Evolutionary conservation across 2,888 invertebrate genomes (phyloP), one percentile per base, ranked within the genome.

Genomic region (Pyrochroa serraticornis): DNA sequence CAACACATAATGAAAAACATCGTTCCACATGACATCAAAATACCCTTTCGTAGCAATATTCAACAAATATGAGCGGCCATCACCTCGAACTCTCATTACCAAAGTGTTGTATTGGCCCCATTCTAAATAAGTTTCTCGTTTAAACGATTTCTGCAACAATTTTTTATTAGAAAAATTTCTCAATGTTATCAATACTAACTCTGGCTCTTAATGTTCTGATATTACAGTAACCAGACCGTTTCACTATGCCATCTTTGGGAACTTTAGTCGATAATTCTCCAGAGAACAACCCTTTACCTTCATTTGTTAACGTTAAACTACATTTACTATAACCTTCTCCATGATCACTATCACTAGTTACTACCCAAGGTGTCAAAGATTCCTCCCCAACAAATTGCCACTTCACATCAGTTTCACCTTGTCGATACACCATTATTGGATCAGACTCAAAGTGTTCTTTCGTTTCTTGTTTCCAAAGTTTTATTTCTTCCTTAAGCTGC

Each of bases 31-130:
- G 30, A 95, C 79, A 77, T 98, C 97, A 71, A 85, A 91, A 67
- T 85, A 85, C 1, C 91, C 92, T 69, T 88, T 87, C 0, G 86
- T 84, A 43, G 87, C 84, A 47, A 98, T 79, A 77, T 93, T 92
- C 30, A 99, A 76, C 66, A 92, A 80, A 78, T 98, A 99, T 1
- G 88, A 87, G 52, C 99, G 84, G 2, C 99, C 99, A 80, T 99
- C 99, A 0, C 99, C 99, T 64, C 97, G 84, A 1, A 95, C 82
- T 78, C 90, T 86, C 71, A 97, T 74, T 1, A 94, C 86, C 8
- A 91, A 72, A 49, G 85, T 87, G 67, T 92, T 95, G 75, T 93
- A 97, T 1, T 80, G 65, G 1, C 79, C 76, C 95, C 95, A 97
- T 73, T 95, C 85, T 65, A 84, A 87, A 9, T 84, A 85, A 0